These are phyloP conservation scores for Bucco capensis DNA, from an alignment of 2,113 vertebrate species.

Conservation along the genomic window DNA sequence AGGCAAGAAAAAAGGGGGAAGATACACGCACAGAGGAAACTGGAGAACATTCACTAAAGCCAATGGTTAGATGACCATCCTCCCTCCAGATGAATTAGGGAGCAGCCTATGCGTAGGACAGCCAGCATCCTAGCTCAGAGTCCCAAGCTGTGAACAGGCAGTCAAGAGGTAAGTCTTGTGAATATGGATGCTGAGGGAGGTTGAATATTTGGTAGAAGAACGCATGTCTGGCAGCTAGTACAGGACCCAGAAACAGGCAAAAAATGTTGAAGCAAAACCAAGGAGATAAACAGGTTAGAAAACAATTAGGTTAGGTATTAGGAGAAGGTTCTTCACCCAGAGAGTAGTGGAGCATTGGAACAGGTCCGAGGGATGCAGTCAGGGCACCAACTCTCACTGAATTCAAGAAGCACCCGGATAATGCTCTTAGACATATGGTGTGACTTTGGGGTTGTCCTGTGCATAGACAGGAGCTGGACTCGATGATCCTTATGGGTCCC, in stretches of 20 bases:
- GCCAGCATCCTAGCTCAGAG: not conserved
- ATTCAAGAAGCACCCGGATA: too few relatives aligned
- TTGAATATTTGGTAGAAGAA: not conserved
- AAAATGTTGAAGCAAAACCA: not conserved
- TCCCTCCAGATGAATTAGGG: not conserved
- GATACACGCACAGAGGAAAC: rapidly evolving
- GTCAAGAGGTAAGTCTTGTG: not conserved
- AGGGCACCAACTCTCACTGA: too few relatives aligned
- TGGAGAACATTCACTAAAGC: not conserved
- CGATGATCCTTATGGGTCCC: too few relatives aligned
- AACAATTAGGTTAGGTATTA: too few relatives aligned
- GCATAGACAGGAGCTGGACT: too few relatives aligned
- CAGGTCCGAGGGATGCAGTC: too few relatives aligned
- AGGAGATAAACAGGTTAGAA: too few relatives aligned
- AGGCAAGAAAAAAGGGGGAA: not conserved
- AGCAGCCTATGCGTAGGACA: not conserved
- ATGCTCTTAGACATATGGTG: too few relatives aligned
- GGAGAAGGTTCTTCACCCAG: too few relatives aligned
- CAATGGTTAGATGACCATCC: too few relatives aligned
- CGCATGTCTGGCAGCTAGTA: rapidly evolving
- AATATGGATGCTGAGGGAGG: not conserved
- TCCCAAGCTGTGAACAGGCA: not conserved
- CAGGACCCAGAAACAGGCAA: not conserved
- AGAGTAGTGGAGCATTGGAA: too few relatives aligned
- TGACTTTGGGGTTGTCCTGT: too few relatives aligned